Percentiles rank a stretch among this genome's conserved stretches.
Conservation (phyloP, 2,888 invertebrate genomes). For the Dicyrtomina minuta region DNA sequence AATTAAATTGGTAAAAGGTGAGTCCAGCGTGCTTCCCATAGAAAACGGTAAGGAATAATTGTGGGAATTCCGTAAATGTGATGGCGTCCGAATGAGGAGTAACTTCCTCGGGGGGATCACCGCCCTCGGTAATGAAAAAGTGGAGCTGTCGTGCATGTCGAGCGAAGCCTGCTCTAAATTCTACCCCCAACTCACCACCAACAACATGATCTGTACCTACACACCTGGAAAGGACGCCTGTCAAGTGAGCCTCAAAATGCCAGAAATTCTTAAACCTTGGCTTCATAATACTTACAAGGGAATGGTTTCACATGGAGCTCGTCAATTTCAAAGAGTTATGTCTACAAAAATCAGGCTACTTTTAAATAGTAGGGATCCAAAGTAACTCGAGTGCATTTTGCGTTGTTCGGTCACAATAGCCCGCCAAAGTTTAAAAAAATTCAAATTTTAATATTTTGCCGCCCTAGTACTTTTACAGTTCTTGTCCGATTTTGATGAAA, state of each 20-base stretch:
- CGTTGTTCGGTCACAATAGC: too few relatives aligned
- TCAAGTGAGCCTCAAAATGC: slow-evolving; percentile 25
- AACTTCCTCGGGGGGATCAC: slow-evolving; percentile 5
- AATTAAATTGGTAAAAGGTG: slow-evolving; percentile 30
- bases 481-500: too few relatives aligned
- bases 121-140: slow-evolving; percentile 17
- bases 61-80: slow-evolving; percentile 32
- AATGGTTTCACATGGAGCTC: too few relatives aligned
- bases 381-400: too few relatives aligned
- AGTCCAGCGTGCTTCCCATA: slow-evolving; percentile 44
- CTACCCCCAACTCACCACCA: slow-evolving; percentile 28
- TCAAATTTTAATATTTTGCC: too few relatives aligned
- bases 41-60: slow-evolving; percentile 31
- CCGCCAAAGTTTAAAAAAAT: too few relatives aligned
- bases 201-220: slow-evolving; percentile 49
- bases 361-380: too few relatives aligned
- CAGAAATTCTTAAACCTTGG: not conserved
- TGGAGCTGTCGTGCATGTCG: slow-evolving; percentile 40
- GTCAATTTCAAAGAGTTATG: too few relatives aligned
- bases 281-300: too few relatives aligned
- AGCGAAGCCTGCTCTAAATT: slow-evolving; percentile 36
- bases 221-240: slow-evolving; percentile 47
- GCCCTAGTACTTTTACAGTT: too few relatives aligned
- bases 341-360: too few relatives aligned
- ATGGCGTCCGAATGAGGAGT: slow-evolving; percentile 44